A percentile compares a stretch with the other conserved stretches of the same genome.
phyloP scores from a whole-genome alignment of 2,888 invertebrate genomes.

The Petrolisthes cinctipes region DNA sequence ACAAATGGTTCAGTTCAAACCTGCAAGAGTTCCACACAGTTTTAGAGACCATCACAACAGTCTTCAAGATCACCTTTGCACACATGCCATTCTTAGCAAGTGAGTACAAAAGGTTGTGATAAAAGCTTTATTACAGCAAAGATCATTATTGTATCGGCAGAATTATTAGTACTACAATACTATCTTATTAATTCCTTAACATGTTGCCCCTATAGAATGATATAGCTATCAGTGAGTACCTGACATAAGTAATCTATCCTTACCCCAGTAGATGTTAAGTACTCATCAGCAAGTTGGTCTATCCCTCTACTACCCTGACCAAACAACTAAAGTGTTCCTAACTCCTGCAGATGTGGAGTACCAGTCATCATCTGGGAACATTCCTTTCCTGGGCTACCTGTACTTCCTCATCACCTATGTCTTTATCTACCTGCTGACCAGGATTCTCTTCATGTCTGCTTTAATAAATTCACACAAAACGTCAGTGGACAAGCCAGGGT shows the following conservation, averaged over 20 bases:
- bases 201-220: too few species aligned
- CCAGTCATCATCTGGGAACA: not conserved
- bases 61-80: conserved; percentile 25
- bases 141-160: not conserved
- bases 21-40: conserved; percentile 41
- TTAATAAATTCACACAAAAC: conserved; percentile 41
- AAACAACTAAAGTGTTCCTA: too few species aligned
- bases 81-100: conserved; percentile 32
- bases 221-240: too few species aligned
- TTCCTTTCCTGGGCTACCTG: conserved; percentile 20
- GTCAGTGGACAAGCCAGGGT: conserved; percentile 40
- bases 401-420: conserved; percentile 38
- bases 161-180: too few species aligned
- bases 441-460: conserved; percentile 34
- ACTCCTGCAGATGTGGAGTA: conserved; percentile 16
- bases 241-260: too few species aligned
- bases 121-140: not conserved
- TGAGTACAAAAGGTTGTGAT: not conserved
- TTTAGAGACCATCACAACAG: conserved; percentile 8
- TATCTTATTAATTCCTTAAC: too few species aligned
- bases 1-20: conserved; percentile 33
- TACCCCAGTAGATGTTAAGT: not conserved
- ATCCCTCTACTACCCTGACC: not conserved
- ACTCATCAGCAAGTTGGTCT: not conserved
- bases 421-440: conserved; percentile 42